Conservation (phyloP, 2,797 vertebrate species). For the Lerista edwardsae region DNA sequence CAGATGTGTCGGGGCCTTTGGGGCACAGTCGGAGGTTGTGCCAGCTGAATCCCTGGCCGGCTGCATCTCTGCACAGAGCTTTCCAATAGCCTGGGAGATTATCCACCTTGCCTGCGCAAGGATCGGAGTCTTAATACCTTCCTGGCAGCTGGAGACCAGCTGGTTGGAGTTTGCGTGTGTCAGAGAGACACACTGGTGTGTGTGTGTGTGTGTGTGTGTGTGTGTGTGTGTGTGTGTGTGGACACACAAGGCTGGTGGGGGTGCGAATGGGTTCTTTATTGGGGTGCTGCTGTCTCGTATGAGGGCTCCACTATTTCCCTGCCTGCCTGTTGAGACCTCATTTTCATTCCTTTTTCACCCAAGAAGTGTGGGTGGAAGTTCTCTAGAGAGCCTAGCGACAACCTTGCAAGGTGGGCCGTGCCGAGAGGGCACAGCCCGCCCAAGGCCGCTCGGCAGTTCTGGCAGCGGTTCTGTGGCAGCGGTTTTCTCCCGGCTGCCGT, state of each 20-base stretch:
- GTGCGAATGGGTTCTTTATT: neutral
- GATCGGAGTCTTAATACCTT: constrained; percentile 17
- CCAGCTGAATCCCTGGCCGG: too few species aligned
- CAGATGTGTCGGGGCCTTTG: too few species aligned
- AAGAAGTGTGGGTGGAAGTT: too few species aligned
- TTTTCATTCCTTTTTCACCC: neutral
- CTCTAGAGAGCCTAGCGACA: too few species aligned
- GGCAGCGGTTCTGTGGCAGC: too few species aligned
- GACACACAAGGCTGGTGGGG: too few species aligned
- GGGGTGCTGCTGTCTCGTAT: neutral
- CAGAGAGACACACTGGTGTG: neutral
- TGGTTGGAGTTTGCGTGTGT: too few species aligned
- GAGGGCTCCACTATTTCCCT: too few species aligned
- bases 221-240: too few species aligned
- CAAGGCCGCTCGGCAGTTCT: too few species aligned
- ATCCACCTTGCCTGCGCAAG: constrained; percentile 47
- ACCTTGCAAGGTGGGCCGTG: neutral
- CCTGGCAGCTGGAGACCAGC: neutral
- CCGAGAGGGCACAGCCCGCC: neutral
- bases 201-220: too few species aligned
- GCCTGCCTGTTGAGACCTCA: neutral
- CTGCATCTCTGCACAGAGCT: neutral
- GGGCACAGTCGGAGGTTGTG: too few species aligned
- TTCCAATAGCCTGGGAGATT: constrained; percentile 47
- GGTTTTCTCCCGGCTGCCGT: neutral